Evolutionary conservation across 2,888 invertebrate genomes (phyloP).

Genomic region (Micoletzkya japonica): DNA sequence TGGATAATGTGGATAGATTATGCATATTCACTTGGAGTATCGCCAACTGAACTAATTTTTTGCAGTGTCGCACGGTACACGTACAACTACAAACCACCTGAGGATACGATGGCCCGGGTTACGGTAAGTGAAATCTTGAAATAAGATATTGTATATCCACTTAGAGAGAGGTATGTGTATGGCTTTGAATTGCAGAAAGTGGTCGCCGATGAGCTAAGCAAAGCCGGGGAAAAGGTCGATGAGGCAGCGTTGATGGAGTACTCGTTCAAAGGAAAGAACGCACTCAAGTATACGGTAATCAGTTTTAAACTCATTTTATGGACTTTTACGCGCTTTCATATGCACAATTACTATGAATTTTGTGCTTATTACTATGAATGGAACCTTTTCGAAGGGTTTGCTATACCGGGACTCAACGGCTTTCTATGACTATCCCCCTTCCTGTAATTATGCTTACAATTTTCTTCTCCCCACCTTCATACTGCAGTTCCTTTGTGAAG

Average conservation of each 20-base stretch:
- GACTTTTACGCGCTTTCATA: no score
- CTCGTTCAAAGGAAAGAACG: conserved; percentile 30
- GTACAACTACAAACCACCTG: conserved; percentile 40
- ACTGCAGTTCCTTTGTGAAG: no score
- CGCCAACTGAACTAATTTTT: background rate
- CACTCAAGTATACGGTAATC: conserved; percentile 22
- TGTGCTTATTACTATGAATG: no score
- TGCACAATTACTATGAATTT: background rate
- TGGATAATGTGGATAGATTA: no score
- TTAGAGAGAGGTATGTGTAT: no score
- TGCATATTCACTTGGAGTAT: background rate
- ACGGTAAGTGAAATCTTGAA: conserved; percentile 6
- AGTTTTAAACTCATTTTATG: no score
- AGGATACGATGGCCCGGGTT: conserved; percentile 20
- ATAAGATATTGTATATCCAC: background rate
- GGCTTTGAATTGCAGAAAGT: background rate
- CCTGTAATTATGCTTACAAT: background rate
- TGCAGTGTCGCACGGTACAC: conserved; percentile 42
- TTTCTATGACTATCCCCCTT: no score
- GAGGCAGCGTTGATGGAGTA: background rate
- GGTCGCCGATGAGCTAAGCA: background rate
- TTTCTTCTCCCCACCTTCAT: no score
- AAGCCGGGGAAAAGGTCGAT: background rate
- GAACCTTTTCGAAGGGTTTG: no score
- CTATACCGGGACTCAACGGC: no score